phyloP scores from a whole-genome alignment of 2,888 invertebrate genomes.

The Urechis unicinctus region DNA sequence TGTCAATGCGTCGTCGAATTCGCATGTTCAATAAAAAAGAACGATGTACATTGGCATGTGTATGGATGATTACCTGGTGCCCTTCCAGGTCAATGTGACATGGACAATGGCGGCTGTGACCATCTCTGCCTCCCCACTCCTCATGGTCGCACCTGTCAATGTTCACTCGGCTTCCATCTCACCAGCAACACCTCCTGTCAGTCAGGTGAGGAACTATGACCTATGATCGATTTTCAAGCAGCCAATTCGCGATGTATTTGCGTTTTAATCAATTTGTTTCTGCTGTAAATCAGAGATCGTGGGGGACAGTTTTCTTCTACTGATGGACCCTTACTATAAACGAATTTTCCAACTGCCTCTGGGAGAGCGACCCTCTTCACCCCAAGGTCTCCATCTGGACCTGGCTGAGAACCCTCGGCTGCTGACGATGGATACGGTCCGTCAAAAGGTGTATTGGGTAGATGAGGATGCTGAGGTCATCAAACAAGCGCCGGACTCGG shows the following conservation, averaged over 20 bases:
- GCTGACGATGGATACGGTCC: too few relatives aligned
- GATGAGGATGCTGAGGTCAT: too few relatives aligned
- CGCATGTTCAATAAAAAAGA: neutral
- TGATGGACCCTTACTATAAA: constrained; percentile 13
- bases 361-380: too few relatives aligned
- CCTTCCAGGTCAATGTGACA: constrained; percentile 11
- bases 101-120: constrained; percentile 13
- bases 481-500: too few relatives aligned
- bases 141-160: constrained; percentile 4
- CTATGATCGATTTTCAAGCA: neutral
- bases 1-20: neutral
- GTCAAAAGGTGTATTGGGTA: too few relatives aligned
- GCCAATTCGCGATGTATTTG: neutral
- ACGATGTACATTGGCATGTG: too few relatives aligned
- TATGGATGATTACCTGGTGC: too few relatives aligned
- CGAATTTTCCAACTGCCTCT: constrained; percentile 9
- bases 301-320: constrained; percentile 9
- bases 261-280: neutral
- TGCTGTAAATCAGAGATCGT: constrained; percentile 5
- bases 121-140: constrained; percentile 15
- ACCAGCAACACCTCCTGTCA: constrained; percentile 7
- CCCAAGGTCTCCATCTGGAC: too few relatives aligned
- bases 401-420: too few relatives aligned
- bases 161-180: constrained; percentile 10
- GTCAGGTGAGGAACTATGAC: constrained; percentile 4